Evolutionary conservation across 1,140 invertebrate species (phyloP).

Genomic region (Drosophila mayri): DNA sequence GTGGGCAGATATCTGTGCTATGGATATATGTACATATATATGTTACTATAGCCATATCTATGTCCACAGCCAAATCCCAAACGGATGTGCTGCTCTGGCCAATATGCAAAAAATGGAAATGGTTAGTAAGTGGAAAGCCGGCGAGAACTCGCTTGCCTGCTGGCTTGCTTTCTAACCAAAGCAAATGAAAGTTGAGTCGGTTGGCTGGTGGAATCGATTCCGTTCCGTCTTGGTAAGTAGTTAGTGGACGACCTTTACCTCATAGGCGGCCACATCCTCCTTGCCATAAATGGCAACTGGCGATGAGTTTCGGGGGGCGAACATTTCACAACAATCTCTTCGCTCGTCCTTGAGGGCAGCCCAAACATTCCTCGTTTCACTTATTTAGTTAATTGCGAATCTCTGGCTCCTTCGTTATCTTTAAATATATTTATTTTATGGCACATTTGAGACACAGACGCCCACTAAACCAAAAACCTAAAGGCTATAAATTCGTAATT

Average conservation of each 20-base stretch:
- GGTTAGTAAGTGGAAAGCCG: conserved; percentile 23
- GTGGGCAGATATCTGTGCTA: conserved; percentile 31
- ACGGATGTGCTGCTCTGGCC: conserved; percentile 48
- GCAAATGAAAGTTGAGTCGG: conserved; percentile 49
- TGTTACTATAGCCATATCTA: conserved; percentile 4
- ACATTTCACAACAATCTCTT: conserved; percentile 67
- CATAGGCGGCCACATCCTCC: conserved; percentile 84
- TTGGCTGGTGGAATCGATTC: conserved; percentile 11
- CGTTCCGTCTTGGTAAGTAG: conserved; percentile 7
- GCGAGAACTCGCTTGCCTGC: conserved; percentile 35
- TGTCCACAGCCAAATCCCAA: conserved; percentile 13
- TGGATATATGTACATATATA: conserved; percentile 1
- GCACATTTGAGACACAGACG: conserved; percentile 63
- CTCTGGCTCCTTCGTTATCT: conserved; percentile 41
- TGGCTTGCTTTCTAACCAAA: conserved; percentile 36
- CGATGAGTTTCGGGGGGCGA: conserved; percentile 84
- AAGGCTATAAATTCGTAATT: conserved; percentile 70
- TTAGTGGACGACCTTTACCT: conserved; percentile 68
- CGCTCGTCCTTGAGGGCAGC: conserved; percentile 23
- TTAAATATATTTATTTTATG: conserved; percentile 48
- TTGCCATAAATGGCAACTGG: conserved; percentile 79
- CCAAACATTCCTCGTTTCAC: conserved; percentile 62
- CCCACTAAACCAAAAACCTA: conserved; percentile 45
- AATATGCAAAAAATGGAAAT: conserved; percentile 38
- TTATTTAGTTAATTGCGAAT: conserved; percentile 38